Evolutionary conservation across 2,113 vertebrate genomes (phyloP).

Genomic region (Grus americana): DNA sequence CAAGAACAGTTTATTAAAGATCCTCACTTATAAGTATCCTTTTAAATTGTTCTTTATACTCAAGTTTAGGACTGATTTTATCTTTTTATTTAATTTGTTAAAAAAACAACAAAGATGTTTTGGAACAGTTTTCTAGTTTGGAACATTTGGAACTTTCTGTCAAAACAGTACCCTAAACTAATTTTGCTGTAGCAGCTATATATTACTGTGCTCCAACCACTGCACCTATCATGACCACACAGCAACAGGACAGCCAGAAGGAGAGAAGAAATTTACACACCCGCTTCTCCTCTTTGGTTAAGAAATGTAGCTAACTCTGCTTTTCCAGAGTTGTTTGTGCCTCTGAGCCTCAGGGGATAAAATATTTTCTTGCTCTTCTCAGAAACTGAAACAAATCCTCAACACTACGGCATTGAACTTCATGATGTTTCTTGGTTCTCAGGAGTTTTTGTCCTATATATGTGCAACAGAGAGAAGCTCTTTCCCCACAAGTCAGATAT

Average conservation of each 20-base stretch:
- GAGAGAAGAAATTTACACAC: not conserved
- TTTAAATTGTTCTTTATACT: not conserved
- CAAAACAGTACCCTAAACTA: not conserved
- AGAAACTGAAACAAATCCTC: slow-evolving; percentile 8
- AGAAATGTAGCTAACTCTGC: not conserved
- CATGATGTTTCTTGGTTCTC: slow-evolving; percentile 13
- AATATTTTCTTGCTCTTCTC: not conserved
- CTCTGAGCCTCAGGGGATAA: not conserved
- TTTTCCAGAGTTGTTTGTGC: slow-evolving; percentile 8
- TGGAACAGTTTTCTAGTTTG: not conserved
- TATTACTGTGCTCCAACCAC: not conserved
- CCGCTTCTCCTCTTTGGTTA: not conserved
- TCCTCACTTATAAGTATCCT: not conserved
- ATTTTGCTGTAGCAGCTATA: not conserved
- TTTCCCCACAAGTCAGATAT: not conserved
- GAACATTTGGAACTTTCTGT: not conserved
- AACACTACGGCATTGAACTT: slow-evolving; percentile 20
- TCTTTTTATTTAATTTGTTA: not conserved
- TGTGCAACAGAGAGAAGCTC: not conserved
- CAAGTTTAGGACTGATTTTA: not conserved
- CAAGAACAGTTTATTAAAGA: not conserved
- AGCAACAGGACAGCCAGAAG: not conserved
- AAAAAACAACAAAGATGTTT: not conserved
- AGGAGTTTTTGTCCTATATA: slow-evolving; percentile 17
- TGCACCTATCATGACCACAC: not conserved